phyloP scores from a whole-genome alignment of 2,797 vertebrate genomes.

The Sebastes itinus region DNA sequence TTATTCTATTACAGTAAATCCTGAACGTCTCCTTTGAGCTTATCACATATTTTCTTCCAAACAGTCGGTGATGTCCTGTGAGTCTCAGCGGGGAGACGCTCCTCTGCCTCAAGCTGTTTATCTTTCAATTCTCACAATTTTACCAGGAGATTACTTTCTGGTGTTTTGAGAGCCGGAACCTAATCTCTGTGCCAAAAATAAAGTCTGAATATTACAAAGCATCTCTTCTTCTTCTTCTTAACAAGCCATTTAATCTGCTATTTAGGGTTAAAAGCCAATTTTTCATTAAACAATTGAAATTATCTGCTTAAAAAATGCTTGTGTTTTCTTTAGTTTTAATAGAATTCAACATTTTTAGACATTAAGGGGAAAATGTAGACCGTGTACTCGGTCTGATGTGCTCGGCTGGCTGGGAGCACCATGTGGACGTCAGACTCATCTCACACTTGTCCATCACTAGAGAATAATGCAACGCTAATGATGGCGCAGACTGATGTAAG shows the following conservation, averaged over 20 bases:
- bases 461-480: constrained; percentile 49
- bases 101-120: constrained; percentile 47
- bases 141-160: constrained; percentile 36
- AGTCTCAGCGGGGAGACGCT: constrained; percentile 32
- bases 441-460: constrained; percentile 64
- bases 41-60: constrained; percentile 20
- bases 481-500: constrained; percentile 35
- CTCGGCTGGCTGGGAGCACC: constrained; percentile 40
- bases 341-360: neutral
- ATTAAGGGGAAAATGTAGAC: neutral
- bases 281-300: neutral
- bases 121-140: constrained; percentile 54
- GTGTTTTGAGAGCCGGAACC: constrained; percentile 18
- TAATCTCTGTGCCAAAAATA: constrained; percentile 44
- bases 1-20: constrained; percentile 22
- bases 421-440: constrained; percentile 58
- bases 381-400: constrained; percentile 8
- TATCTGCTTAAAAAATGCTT: neutral
- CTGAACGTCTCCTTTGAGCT: constrained; percentile 34
- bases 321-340: neutral
- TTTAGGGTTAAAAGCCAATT: neutral
- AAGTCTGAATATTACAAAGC: neutral
- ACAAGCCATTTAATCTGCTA: constrained; percentile 1
- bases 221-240: neutral
- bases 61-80: constrained; percentile 32